These are phyloP conservation scores for Sminthurinus signatus DNA, from an alignment of 1,140 invertebrate genomes.

Conservation along the genomic window DNA sequence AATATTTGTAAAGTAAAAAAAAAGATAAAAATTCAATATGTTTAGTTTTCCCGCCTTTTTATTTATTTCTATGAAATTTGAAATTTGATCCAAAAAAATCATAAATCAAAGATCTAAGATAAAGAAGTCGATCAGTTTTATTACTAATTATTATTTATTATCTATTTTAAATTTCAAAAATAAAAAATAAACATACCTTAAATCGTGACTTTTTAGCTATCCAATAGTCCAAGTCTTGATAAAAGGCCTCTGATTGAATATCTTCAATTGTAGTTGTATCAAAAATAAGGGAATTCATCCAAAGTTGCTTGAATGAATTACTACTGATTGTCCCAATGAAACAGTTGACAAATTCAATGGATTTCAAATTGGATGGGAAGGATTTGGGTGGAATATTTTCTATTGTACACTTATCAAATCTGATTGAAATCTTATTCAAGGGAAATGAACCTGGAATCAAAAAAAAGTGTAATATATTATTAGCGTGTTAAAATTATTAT, in stretches of 20 bases:
- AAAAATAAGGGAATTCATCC: slow-evolving; percentile 56
- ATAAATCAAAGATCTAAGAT: too few relatives aligned
- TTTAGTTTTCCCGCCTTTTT: too few relatives aligned
- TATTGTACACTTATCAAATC: slow-evolving; percentile 16
- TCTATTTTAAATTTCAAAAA: too few relatives aligned
- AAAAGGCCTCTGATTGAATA: slow-evolving; percentile 58
- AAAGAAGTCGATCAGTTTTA: too few relatives aligned
- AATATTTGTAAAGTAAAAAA: too few relatives aligned
- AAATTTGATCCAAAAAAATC: too few relatives aligned
- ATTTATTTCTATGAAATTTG: slow-evolving; percentile 48
- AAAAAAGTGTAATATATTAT: too few relatives aligned
- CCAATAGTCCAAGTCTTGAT: slow-evolving; percentile 52
- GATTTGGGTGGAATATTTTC: slow-evolving; percentile 42
- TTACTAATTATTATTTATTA: too few relatives aligned
- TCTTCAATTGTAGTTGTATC: slow-evolving; percentile 55
- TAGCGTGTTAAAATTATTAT: too few relatives aligned
- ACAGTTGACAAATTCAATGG: slow-evolving; percentile 55
- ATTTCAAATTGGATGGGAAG: slow-evolving; percentile 58
- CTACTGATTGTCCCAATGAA: slow-evolving; percentile 52
- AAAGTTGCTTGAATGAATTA: slow-evolving; percentile 59
- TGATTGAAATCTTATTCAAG: slow-evolving; percentile 1
- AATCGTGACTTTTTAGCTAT: slow-evolving; percentile 54
- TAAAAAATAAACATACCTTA: too few relatives aligned
- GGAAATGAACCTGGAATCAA: slow-evolving; percentile 10
- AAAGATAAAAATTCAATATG: too few relatives aligned